Base-by-base conservation (phyloP, 1,140 invertebrate species). In the Drosophila pallidifrons region DNA sequence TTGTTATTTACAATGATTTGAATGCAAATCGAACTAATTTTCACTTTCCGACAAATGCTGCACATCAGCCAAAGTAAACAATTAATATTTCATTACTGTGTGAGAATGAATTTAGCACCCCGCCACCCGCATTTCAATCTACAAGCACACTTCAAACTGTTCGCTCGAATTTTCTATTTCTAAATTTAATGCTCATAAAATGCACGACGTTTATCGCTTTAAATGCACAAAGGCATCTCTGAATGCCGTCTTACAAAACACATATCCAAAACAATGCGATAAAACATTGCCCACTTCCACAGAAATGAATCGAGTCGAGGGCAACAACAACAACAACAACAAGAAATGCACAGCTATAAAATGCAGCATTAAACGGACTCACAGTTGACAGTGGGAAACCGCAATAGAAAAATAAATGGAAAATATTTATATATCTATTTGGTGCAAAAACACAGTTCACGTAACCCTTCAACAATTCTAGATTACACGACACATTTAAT, bases 61-160 rank as follows among this genome's bases (percentile, higher is more conserved):
- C 65, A 76, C 78, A 82, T 72, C 74, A 52, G 46, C 46, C 10
- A 64, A 65, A 30, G 81, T 87, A 88, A 83, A 87, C 77, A 88
- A 80, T 80, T 77, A 71, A 77, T 58, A 77, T 51, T 80, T 77
- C 72, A 74, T 71, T 74, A 16, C 16, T 32, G 20, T 25, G 38
- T 46, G 64, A 51, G 35, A 51, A 59, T 67, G 41, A 58, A 32
- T 25, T 16, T 28, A 3, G 10, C 3, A 0, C 16, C 11, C 25
- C 4, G n/a, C 28, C 20, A 13, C 28, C 4, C 41, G 8, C 5
- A 7, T 47, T 28, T 8, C 11, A 45, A 11, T 38, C 6, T 38
- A 38, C 8, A 11, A 25, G 20, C 8, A 13, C 15, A 49, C 25
- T 49, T 49, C 5, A 74, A 81, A 66, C 52, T 61, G 51, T 25